Percentiles rank a stretch among this genome's conserved stretches.
Conservation (phyloP, 2,113 vertebrate species). For the Marmota flaviventris region DNA sequence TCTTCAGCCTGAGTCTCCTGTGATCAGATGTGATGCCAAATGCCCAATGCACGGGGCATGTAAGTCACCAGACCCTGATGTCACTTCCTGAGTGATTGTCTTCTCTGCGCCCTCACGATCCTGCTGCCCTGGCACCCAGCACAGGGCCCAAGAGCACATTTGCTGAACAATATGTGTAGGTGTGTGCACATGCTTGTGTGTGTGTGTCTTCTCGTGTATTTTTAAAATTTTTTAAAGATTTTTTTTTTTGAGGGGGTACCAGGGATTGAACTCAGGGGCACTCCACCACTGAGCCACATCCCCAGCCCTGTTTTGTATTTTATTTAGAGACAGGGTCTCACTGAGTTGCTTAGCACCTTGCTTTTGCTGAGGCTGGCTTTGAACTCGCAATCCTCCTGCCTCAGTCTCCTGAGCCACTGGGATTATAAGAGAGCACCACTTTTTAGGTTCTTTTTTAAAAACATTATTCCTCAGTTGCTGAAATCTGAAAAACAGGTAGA, state of each 20-base stretch:
- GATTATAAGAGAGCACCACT: no score
- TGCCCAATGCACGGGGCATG: accelerated
- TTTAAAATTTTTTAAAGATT: background rate
- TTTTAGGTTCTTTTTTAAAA: background rate
- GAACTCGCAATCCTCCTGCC: no score
- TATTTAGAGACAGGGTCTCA: no score
- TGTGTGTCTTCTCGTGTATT: accelerated
- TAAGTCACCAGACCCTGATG: accelerated
- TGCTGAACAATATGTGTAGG: accelerated
- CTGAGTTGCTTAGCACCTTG: no score
- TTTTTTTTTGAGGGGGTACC: background rate
- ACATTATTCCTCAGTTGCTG: background rate
- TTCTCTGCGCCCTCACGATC: background rate
- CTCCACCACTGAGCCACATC: no score
- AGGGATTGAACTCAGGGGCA: no score
- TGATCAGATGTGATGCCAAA: background rate
- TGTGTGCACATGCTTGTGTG: accelerated
- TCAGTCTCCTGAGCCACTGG: no score
- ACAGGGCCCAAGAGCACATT: accelerated
- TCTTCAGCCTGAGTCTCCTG: background rate
- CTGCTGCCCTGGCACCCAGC: background rate
- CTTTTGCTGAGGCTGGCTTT: no score
- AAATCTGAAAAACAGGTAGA: background rate
- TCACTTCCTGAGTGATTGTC: background rate
- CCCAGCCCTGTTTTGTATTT: no score